Percentiles rank a stretch among this genome's conserved stretches.
Conservation (phyloP, 2,888 invertebrate genomes). For the Cataglyphis rosenhaueri region DNA sequence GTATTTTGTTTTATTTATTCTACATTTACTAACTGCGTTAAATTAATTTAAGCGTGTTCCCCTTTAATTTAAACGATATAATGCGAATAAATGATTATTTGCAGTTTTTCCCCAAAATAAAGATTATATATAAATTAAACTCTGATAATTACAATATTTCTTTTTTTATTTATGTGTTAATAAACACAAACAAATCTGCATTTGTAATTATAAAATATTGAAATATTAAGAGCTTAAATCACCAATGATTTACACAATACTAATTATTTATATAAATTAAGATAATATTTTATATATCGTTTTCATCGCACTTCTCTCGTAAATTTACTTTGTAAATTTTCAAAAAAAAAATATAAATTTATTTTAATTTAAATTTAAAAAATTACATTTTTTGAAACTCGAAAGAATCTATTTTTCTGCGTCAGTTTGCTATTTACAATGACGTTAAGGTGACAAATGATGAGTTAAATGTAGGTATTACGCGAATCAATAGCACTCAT, state of each 20-base stretch:
- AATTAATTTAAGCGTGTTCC: not conserved
- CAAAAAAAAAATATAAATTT: not conserved
- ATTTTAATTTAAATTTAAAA: conserved; percentile 38
- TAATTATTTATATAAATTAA: not conserved
- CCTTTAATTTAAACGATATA: not conserved
- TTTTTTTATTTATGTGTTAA: not conserved
- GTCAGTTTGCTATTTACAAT: conserved; percentile 19
- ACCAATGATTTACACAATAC: not conserved
- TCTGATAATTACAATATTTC: not conserved
- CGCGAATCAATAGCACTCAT: conserved; percentile 60
- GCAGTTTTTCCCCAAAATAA: not conserved
- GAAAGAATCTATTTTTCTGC: not conserved
- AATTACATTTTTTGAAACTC: conserved; percentile 3
- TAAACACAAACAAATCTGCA: not conserved
- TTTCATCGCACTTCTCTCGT: not conserved
- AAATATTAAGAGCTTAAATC: not conserved
- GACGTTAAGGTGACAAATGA: conserved; percentile 51
- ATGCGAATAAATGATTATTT: not conserved
- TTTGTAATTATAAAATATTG: not conserved
- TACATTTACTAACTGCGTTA: not conserved
- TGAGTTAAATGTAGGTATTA: conserved; percentile 68
- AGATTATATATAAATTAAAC: not conserved
- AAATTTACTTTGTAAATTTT: not conserved
- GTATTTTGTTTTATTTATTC: not conserved
- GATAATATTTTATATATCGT: not conserved